These are phyloP conservation scores for Dilophus febrilis DNA, from an alignment of 2,888 invertebrate genomes.

Conservation along the genomic window DNA sequence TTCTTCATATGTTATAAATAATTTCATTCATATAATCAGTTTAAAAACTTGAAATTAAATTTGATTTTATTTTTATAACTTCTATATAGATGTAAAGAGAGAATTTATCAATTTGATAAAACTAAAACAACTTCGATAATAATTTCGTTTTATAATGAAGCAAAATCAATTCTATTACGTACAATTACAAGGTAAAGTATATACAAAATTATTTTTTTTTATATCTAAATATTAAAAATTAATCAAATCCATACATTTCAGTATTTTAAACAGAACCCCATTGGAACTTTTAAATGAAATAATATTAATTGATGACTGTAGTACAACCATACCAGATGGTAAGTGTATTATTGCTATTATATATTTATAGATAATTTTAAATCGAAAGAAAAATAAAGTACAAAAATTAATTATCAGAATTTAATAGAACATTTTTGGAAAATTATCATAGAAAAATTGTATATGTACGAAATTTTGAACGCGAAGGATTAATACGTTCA, in stretches of 20 bases:
- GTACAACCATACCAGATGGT: conserved; percentile 23
- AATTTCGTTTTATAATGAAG: conserved; percentile 19
- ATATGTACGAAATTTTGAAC: conserved; percentile 16
- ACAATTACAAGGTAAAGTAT: conserved; percentile 16
- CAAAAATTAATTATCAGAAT: conserved; percentile 5
- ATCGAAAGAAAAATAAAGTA: too few species aligned
- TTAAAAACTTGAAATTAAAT: too few species aligned
- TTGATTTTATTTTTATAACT: too few species aligned
- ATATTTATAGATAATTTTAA: too few species aligned
- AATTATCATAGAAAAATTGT: conserved; percentile 9
- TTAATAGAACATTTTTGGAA: conserved; percentile 5
- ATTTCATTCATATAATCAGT: too few species aligned
- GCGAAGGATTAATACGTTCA: conserved; percentile 27
- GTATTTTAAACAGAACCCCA: conserved; percentile 18
- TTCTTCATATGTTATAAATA: too few species aligned
- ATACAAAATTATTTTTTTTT: background rate
- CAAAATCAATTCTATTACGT: conserved; percentile 20
- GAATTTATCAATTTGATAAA: background rate
- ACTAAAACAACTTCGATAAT: background rate
- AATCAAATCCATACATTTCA: background rate
- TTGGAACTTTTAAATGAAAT: conserved; percentile 19
- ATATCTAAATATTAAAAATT: background rate
- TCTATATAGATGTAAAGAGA: background rate
- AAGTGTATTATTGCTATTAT: too few species aligned
- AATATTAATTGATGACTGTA: conserved; percentile 23